These are phyloP conservation scores for Stegodyphus mimosarum DNA, from an alignment of 1,140 invertebrate species.

Conservation along the genomic window DNA sequence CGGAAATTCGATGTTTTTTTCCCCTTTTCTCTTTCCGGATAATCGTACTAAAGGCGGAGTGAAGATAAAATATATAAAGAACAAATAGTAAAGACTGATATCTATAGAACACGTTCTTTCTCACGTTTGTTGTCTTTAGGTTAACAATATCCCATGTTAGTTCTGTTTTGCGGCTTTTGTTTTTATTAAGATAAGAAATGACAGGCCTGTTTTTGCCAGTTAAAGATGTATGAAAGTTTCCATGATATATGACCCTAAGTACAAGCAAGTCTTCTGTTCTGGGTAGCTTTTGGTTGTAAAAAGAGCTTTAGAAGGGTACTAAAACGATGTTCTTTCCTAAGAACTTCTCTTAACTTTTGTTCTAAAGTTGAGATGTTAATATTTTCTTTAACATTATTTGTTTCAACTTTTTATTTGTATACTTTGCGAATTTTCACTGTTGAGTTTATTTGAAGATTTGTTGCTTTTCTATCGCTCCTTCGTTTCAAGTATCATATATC, in stretches of 20 bases:
- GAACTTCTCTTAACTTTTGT: neutral
- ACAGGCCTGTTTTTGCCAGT: constrained; percentile 31
- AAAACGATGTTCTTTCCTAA: neutral
- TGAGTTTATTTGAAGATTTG: no score
- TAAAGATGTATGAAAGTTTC: constrained; percentile 26
- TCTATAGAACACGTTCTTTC: constrained; percentile 23
- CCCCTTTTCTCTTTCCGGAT: constrained; percentile 5
- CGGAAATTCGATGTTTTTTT: constrained; percentile 36
- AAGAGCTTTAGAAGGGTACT: neutral
- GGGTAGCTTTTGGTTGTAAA: neutral
- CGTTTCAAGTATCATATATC: no score
- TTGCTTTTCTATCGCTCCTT: no score
- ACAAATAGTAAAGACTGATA: constrained; percentile 28
- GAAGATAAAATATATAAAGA: constrained; percentile 24
- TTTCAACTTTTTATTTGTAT: no score
- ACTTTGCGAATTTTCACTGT: no score
- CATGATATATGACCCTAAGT: constrained; percentile 3
- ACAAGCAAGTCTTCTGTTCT: neutral
- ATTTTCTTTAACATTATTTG: no score
- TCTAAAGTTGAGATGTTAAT: no score
- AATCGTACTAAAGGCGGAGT: constrained; percentile 17
- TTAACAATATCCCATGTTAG: neutral
- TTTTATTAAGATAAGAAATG: constrained; percentile 27
- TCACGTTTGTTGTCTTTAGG: constrained; percentile 5
- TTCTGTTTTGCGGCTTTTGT: neutral